Base-by-base conservation (phyloP, 1,140 invertebrate genomes). In the Hylaeus anthracinus region DNA sequence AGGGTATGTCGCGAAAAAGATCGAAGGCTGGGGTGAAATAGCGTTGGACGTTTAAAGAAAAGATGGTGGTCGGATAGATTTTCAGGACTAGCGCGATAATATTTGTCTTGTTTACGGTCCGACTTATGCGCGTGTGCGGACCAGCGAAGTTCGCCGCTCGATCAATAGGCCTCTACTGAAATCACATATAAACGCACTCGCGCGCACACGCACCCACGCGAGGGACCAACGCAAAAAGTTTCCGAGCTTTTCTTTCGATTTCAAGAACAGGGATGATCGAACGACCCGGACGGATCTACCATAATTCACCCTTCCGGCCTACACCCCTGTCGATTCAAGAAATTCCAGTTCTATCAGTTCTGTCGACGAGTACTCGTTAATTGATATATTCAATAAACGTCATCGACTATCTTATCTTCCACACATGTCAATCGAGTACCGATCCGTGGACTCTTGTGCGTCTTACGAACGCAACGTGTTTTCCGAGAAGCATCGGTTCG, bases 81-180 rank as follows among this genome's bases (percentile, higher is more conserved):
- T 92, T 86, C 89, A 91, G 89, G 90, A 89, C 87, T 89, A 88
- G 86, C 80, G 90, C 88, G 90, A 92, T 92, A 91, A 92, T 93
- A 93, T 93, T 93, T 92, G 92, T 93, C 91, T 93, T 91, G 92
- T 93, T 93, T 92, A 92, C 88, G 91, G 85, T 87, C 89, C 90
- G 90, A 92, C 91, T 91, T 92, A 92, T 93, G 92, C 92, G 92
- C 92, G 92, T 93, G 92, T 93, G 92, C 92, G 91, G 76, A 88
- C 87, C 88, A 90, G 87, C 85, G 83, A 91, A 92, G 89, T 92
- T 86, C 88, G 86, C 79, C n/a, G 79, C 87, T 90, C 91, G 92
- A 93, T 93, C 92, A 93, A 93, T 93, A 93, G 92, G 92, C 92
- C 92, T 93, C 90, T 88, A 89, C 91, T 91, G 84, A 92, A 92